Evolutionary conservation across 2,888 invertebrate genomes (phyloP).

Genomic region (Bibio marci): DNA sequence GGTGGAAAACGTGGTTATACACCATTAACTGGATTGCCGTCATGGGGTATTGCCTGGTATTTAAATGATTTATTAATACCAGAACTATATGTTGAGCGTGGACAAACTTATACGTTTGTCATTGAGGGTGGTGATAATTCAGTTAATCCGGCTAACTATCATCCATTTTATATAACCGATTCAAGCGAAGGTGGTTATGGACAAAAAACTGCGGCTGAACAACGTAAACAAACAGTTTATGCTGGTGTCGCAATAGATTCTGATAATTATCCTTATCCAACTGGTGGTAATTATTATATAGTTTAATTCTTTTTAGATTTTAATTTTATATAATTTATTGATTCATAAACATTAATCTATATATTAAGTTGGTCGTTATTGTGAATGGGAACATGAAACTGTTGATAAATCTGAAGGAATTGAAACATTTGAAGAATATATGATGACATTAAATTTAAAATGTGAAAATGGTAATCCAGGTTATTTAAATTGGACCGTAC

Average conservation of each 20-base stretch:
- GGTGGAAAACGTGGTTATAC: slow-evolving; percentile 43
- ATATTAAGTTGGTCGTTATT: slow-evolving; percentile 56
- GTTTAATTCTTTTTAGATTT: neutral
- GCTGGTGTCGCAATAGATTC: slow-evolving; percentile 65
- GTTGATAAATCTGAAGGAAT: slow-evolving; percentile 53
- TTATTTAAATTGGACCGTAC: slow-evolving; percentile 70
- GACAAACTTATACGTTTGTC: slow-evolving; percentile 67
- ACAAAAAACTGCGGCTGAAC: slow-evolving; percentile 54
- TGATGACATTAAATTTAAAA: slow-evolving; percentile 53
- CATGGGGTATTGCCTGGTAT: slow-evolving; percentile 88
- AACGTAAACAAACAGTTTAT: slow-evolving; percentile 52
- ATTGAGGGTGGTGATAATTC: slow-evolving; percentile 61
- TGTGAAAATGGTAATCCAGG: slow-evolving; percentile 65
- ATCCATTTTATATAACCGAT: slow-evolving; percentile 83
- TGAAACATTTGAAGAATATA: slow-evolving; percentile 61
- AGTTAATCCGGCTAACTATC: slow-evolving; percentile 39
- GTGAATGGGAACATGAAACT: slow-evolving; percentile 71
- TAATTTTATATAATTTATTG: no score
- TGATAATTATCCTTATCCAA: slow-evolving; percentile 63
- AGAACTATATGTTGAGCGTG: slow-evolving; percentile 73
- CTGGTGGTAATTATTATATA: slow-evolving; percentile 38
- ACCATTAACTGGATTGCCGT: slow-evolving; percentile 60
- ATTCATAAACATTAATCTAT: no score
- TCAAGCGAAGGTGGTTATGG: slow-evolving; percentile 73
- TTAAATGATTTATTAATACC: slow-evolving; percentile 81